Percentiles rank a stretch among this genome's conserved stretches.
phyloP scores from a whole-genome alignment of 2,888 invertebrate genomes.

The Ormyrus rosae region DNA sequence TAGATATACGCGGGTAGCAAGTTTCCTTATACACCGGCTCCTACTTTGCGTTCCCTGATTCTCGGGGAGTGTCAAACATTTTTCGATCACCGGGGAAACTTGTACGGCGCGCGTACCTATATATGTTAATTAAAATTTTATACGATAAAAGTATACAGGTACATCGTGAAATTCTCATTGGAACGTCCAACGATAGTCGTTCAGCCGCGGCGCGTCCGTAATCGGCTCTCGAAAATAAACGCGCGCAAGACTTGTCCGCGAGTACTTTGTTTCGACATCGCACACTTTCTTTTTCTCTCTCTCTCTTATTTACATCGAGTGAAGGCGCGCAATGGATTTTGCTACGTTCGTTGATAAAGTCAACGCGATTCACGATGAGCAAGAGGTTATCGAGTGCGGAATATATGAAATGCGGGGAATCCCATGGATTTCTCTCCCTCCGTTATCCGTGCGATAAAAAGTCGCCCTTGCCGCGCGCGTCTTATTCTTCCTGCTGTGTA shows the following conservation, averaged over 20 bases:
- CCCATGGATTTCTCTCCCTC: no score
- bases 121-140: neutral
- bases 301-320: conserved; percentile 38
- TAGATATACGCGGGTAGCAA: no score
- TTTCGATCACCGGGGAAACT: neutral
- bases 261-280: neutral
- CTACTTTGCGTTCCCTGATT: no score
- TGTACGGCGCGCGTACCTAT: neutral
- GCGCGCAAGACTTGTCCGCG: neutral
- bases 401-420: no score
- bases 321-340: conserved; percentile 25
- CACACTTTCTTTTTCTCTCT: neutral
- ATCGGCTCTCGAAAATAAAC: conserved; percentile 28
- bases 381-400: no score
- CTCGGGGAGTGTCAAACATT: no score
- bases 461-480: neutral
- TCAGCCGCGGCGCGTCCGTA: neutral
- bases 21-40: no score
- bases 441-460: neutral
- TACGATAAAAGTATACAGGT: conserved; percentile 34
- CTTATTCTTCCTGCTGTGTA: neutral
- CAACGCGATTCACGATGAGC: conserved; percentile 1
- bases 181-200: neutral
- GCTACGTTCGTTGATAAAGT: neutral
- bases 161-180: conserved; percentile 31